Conservation (phyloP, 2,888 invertebrate genomes). For the Allophyes oxyacanthae region DNA sequence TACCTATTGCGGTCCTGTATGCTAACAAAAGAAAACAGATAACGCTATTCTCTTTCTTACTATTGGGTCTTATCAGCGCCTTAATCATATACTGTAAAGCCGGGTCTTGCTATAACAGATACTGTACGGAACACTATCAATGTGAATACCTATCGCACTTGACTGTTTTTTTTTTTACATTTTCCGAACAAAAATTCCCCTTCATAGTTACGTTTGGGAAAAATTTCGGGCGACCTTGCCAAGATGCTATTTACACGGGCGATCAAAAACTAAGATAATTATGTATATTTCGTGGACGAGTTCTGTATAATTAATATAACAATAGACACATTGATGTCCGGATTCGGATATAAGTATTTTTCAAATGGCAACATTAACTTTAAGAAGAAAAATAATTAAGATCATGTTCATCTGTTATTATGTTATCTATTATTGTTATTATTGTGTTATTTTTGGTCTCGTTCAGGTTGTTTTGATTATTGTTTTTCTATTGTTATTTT, state of each 20-base stretch:
- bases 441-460: too few species aligned
- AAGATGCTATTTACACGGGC: slow-evolving; percentile 30
- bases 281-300: slow-evolving; percentile 30
- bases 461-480: too few species aligned
- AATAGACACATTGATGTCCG: slow-evolving; percentile 24
- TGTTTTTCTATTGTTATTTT: too few species aligned
- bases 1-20: too few species aligned
- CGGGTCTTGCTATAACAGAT: too few species aligned
- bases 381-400: too few species aligned
- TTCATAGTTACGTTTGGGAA: slow-evolving; percentile 33
- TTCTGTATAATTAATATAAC: slow-evolving; percentile 49
- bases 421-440: too few species aligned
- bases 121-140: slow-evolving; percentile 11
- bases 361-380: background rate
- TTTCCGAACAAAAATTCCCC: slow-evolving; percentile 30
- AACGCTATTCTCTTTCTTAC: too few species aligned
- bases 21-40: too few species aligned
- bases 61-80: too few species aligned
- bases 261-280: slow-evolving; percentile 35
- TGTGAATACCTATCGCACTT: background rate
- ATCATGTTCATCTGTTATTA: too few species aligned
- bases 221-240: slow-evolving; percentile 32
- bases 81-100: too few species aligned
- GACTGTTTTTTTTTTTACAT: slow-evolving; percentile 20
- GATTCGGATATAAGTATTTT: slow-evolving; percentile 13